A percentile compares a stretch with the other conserved stretches of the same genome.
Evolutionary conservation across 2,797 vertebrate genomes (phyloP).

Genomic region (Morus bassanus): DNA sequence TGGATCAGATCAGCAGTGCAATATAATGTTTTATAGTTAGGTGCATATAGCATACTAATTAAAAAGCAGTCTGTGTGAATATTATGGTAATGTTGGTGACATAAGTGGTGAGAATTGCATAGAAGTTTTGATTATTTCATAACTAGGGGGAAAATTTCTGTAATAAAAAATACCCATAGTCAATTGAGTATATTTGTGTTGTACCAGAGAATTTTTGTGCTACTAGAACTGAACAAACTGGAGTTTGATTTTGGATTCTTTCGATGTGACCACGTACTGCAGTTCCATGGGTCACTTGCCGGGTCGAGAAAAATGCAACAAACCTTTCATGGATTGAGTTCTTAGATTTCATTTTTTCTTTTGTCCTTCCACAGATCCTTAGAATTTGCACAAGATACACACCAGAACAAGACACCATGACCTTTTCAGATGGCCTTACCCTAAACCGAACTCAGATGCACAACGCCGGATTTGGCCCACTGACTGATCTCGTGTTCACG

Average conservation of each 20-base stretch:
- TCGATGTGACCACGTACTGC: accelerated
- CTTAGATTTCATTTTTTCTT: neutral
- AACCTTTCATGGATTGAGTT: neutral
- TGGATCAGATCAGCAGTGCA: neutral
- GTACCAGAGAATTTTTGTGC: neutral
- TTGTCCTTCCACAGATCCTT: constrained; percentile 81
- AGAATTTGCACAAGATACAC: constrained; percentile 96
- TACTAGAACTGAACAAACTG: neutral
- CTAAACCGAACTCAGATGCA: constrained; percentile 96
- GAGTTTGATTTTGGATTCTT: neutral
- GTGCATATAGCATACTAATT: accelerated
- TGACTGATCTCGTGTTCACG: constrained; percentile 93
- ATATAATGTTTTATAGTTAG: neutral
- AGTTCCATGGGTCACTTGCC: accelerated
- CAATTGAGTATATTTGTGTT: neutral
- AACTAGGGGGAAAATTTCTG: neutral
- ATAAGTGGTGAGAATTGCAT: neutral
- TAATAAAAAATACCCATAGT: neutral
- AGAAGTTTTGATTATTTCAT: neutral
- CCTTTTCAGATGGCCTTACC: constrained; percentile 94
- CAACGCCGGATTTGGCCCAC: constrained; percentile 92
- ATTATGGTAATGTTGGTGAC: neutral
- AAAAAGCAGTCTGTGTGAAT: neutral
- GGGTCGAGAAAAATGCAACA: accelerated
- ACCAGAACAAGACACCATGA: constrained; percentile 95